These are phyloP conservation scores for Xestoiulus laeticollis DNA, from an alignment of 2,888 invertebrate species.

Conservation along the genomic window DNA sequence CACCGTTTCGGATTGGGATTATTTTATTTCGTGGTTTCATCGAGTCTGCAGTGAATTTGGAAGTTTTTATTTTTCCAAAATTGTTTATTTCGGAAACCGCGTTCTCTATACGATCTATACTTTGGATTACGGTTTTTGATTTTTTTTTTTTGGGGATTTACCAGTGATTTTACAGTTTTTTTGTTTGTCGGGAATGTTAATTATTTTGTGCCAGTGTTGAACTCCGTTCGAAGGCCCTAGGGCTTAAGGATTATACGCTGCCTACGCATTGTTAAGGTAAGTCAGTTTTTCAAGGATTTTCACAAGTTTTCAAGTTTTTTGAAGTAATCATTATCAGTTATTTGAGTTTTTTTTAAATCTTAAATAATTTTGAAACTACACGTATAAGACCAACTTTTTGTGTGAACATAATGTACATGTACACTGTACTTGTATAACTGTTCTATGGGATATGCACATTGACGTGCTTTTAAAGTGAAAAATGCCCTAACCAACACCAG, in stretches of 20 bases:
- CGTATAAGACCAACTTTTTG: no score
- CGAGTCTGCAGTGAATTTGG: background rate
- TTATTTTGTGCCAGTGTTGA: background rate
- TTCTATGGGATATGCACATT: no score
- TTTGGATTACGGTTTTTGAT: background rate
- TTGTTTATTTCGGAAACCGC: background rate
- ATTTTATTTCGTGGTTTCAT: no score
- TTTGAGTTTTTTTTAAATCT: no score
- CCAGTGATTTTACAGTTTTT: background rate
- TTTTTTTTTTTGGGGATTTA: background rate
- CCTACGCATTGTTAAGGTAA: background rate
- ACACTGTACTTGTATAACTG: no score
- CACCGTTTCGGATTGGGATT: background rate
- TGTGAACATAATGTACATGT: no score
- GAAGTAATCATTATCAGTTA: no score
- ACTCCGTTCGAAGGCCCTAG: background rate
- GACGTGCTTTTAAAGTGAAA: no score
- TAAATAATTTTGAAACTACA: no score
- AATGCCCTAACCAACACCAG: no score
- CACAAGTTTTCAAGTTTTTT: background rate
- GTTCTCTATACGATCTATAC: background rate
- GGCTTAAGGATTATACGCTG: background rate
- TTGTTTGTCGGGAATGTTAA: background rate
- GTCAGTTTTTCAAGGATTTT: background rate
- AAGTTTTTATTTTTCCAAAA: background rate